Base-by-base conservation (phyloP, 2,113 vertebrate species). In the Myotis yumanensis region DNA sequence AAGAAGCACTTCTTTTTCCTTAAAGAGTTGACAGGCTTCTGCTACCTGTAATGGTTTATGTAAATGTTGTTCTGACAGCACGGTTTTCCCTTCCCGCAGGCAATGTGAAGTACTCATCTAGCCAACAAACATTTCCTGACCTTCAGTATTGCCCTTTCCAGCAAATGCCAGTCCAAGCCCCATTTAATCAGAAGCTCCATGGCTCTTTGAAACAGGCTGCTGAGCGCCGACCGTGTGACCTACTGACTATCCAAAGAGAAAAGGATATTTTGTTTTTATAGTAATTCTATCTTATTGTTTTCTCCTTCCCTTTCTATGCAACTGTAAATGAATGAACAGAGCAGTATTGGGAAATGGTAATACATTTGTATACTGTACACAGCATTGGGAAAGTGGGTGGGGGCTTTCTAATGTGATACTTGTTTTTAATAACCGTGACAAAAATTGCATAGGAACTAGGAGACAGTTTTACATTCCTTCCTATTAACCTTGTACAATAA, bases 301-400 rank as follows among this genome's bases (percentile, higher is more conserved):
- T 98, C 98, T 98, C 98, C 98, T 98, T 98, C 98, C 98, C 98
- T 98, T 99, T 99, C 99, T 99, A 99, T 99, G 99, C 99, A 99
- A 99, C 96, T 99, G 99, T 99, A 99, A 98, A 99, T 99, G 99
- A 98, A 98, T 93, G 97, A 98, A 98, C 98, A 98, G 98, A 99
- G 98, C 98, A 98, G 98, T 98, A 98, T 98, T 98, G 97, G 97
- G 98, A 97, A 98, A 97, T 96, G 96, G 97, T 97, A 97, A 97
- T 97, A 97, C 98, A 98, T 99, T 99, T 99, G 98, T 99, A 99
- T 98, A 98, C 98, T 95, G 98, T 98, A 98, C 97, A 98, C 98
- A 98, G 98, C 98, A 96, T 88, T 86, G 98, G 98, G 97, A 98
- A 95, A 96, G 95, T 92, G 98, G 98, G 97, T 92, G 97, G 97